Conservation (phyloP, 2,113 vertebrate genomes). For the Pan troglodytes region DNA sequence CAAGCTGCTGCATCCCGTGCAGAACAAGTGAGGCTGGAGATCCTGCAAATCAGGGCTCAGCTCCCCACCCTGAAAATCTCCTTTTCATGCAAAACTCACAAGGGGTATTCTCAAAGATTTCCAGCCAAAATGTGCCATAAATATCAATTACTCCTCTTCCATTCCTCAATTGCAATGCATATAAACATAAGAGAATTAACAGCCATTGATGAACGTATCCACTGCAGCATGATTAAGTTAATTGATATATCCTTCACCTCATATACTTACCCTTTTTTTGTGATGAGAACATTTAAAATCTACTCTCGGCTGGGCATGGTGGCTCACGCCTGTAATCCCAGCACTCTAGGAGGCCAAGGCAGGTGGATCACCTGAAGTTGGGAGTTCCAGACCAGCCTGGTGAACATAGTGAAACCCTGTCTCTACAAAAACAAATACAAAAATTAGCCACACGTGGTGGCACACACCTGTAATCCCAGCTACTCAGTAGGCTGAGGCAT, state of each 20-base stretch:
- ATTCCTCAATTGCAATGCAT: too few species aligned
- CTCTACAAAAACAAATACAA: too few species aligned
- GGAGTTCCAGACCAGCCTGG: too few species aligned
- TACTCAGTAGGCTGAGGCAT: too few species aligned
- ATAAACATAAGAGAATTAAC: not conserved
- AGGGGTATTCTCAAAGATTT: not conserved
- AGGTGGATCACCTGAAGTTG: too few species aligned
- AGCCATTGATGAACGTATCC: not conserved
- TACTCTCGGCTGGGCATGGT: not conserved
- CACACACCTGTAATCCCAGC: too few species aligned
- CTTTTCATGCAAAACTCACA: not conserved
- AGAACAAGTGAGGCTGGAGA: not conserved
- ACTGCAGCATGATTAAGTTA: not conserved
- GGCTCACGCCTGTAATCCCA: too few species aligned
- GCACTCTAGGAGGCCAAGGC: too few species aligned
- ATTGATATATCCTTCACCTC: not conserved
- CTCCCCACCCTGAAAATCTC: not conserved
- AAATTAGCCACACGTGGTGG: too few species aligned
- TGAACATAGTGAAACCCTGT: too few species aligned
- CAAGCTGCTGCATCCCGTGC: not conserved
- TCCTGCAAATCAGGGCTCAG: not conserved
- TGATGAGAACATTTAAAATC: not conserved
- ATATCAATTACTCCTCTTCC: too few species aligned
- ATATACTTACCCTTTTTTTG: not conserved
- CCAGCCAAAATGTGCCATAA: not conserved